These are phyloP conservation scores for Poecilus cupreus DNA, from an alignment of 2,888 invertebrate species.

Conservation along the genomic window DNA sequence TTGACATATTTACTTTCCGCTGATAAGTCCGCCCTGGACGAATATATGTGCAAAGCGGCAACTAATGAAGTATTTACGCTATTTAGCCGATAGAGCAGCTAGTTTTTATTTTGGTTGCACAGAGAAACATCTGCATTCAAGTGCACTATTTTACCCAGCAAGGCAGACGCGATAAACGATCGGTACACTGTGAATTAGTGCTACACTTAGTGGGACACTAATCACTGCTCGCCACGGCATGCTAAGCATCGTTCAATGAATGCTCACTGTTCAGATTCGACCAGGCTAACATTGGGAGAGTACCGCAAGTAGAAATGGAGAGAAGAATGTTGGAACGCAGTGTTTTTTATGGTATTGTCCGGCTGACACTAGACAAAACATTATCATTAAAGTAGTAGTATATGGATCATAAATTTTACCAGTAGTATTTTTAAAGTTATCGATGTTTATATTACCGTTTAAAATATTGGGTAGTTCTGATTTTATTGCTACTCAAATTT, in stretches of 20 bases:
- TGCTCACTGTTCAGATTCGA: conserved; percentile 1
- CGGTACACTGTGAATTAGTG: conserved; percentile 53
- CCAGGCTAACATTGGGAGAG: neutral
- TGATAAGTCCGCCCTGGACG: conserved; percentile 23
- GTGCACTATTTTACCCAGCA: conserved; percentile 54
- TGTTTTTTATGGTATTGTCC: conserved; percentile 15
- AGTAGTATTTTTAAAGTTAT: conserved; percentile 40
- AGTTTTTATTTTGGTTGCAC: conserved; percentile 45
- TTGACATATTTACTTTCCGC: conserved; percentile 43
- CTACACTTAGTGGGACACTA: conserved; percentile 56
- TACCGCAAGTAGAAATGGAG: too few species aligned
- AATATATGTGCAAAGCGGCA: conserved; percentile 36
- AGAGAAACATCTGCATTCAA: conserved; percentile 55
- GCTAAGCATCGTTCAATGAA: conserved; percentile 48
- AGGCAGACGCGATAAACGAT: conserved; percentile 56
- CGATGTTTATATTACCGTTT: conserved; percentile 41
- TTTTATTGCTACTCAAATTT: conserved; percentile 22
- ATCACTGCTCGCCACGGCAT: conserved; percentile 50
- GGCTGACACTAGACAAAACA: conserved; percentile 23
- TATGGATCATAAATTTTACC: conserved; percentile 32
- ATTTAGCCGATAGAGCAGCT: conserved; percentile 40
- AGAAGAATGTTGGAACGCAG: neutral
- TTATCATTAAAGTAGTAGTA: conserved; percentile 34
- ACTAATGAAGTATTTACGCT: conserved; percentile 55
- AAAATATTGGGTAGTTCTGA: conserved; percentile 16